Conservation (phyloP, 2,888 invertebrate species). For the Aradus depressus region DNA sequence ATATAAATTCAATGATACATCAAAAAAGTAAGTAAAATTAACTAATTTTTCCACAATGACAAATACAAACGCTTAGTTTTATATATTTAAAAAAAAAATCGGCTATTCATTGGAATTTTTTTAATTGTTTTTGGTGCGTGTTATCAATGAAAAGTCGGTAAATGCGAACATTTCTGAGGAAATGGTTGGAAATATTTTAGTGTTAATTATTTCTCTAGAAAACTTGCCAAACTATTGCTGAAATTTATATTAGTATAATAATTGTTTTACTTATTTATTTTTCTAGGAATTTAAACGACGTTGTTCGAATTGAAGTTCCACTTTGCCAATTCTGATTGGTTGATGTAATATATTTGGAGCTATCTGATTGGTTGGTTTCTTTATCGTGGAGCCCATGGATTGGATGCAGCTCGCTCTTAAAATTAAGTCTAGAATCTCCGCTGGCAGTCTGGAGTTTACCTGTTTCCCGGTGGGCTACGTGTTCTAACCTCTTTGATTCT, state of each 20-base stretch:
- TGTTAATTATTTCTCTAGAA: neutral
- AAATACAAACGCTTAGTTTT: too few relatives aligned
- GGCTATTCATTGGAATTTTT: too few relatives aligned
- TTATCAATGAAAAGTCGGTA: too few relatives aligned
- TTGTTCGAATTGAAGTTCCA: neutral
- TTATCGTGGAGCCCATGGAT: constrained; percentile 8
- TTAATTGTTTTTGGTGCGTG: too few relatives aligned
- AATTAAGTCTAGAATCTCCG: constrained; percentile 7
- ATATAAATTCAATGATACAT: too few relatives aligned
- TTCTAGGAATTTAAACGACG: neutral
- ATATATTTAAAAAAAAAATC: too few relatives aligned
- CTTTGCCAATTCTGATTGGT: constrained; percentile 8
- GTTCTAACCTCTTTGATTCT: neutral
- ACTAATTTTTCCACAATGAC: too few relatives aligned
- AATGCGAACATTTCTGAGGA: too few relatives aligned
- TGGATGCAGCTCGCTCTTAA: constrained; percentile 1
- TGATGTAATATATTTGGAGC: constrained; percentile 5
- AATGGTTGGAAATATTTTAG: neutral
- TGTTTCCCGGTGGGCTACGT: neutral
- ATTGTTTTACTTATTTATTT: neutral
- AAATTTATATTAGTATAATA: neutral
- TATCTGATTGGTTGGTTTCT: constrained; percentile 7
- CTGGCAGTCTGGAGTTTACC: neutral
- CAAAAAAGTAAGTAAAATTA: too few relatives aligned
- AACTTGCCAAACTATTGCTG: neutral